Base-by-base conservation (phyloP, 1,140 invertebrate genomes). In the Tetraneura akinire region DNA sequence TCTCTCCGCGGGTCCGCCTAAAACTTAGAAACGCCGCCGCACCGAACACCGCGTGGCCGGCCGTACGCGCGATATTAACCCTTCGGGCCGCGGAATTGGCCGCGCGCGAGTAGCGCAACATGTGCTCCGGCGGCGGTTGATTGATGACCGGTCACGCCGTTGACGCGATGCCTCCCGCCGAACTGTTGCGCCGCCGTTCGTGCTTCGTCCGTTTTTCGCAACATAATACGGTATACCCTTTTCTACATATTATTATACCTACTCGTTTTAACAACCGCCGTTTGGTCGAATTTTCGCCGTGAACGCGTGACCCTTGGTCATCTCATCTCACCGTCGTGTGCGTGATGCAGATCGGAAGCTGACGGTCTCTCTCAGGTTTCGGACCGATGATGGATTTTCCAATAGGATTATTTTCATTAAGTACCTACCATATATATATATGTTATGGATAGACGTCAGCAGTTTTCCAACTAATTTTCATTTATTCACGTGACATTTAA, bases 121-220 rank as follows among this genome's bases (percentile, higher is more conserved):
- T 47, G 74, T 78, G 74, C 55, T 57, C 32, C 4, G 37, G 23
- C 16, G 45, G 42, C 11, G 21, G 32, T 78, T 78, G 74, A 78
- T 78, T 78, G 74, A 78, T 78, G 74, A 76, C 73, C 47, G 16
- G 47, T n/a, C 16, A 32, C 37, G 68, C 1, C 73, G 53, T 57
- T n/a, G 71, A 53, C 51, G 51, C 29, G n/a, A 21, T 14, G 53
- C 37, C n/a, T n/a, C n/a, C n/a, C 45, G 53, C 13, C 18, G 64
- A 37, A 13, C 51, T 76, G 73, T 76, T 76, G 73, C 73, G 32
- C 11, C 53, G 18, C 32, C 32, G 62, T 37, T 8, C 3, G 3
- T 37, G 32, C 10, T 26, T 42, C 32, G 42, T 66, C 49, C 29
- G 49, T 55, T 55, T 76, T 76, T 57, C 73, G 73, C 70, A 73